Evolutionary conservation across 2,797 vertebrate genomes (phyloP).

Genomic region (Pogoniulus pusillus): DNA sequence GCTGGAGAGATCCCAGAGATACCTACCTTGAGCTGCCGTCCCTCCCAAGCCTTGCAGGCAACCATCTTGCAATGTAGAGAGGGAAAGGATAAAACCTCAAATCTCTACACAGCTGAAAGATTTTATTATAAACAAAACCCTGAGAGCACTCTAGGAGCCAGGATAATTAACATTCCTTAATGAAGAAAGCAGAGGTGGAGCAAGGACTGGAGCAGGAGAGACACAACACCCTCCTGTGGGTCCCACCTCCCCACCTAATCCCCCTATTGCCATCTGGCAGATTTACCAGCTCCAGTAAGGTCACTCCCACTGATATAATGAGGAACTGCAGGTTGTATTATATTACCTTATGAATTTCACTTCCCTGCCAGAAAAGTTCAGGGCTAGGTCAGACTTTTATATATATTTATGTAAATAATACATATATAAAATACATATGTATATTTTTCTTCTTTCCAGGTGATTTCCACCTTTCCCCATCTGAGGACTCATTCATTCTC

Average conservation of each 20-base stretch:
- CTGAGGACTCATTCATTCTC: neutral
- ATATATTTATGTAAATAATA: neutral
- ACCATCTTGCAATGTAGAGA: neutral
- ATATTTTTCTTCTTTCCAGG: neutral
- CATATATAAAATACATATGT: neutral
- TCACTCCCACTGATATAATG: conserved; percentile 11
- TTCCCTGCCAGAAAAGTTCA: conserved; percentile 69
- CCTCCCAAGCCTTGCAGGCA: neutral
- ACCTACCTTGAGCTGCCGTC: neutral
- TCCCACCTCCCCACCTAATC: conserved; percentile 26
- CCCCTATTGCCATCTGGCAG: conserved; percentile 6
- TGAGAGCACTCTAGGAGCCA: accelerated
- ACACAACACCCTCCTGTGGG: neutral
- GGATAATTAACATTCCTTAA: neutral
- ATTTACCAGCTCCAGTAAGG: neutral
- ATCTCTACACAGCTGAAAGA: neutral
- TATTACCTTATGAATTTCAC: conserved; percentile 3
- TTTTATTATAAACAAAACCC: neutral
- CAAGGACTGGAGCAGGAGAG: neutral
- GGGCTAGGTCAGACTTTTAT: conserved; percentile 46
- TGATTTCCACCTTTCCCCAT: neutral
- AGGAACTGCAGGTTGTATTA: conserved; percentile 47
- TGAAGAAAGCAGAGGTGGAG: neutral
- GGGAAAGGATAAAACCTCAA: neutral
- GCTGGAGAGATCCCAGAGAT: neutral